Conservation (phyloP, 1,140 invertebrate genomes). For the Heterodera schachtii region DNA sequence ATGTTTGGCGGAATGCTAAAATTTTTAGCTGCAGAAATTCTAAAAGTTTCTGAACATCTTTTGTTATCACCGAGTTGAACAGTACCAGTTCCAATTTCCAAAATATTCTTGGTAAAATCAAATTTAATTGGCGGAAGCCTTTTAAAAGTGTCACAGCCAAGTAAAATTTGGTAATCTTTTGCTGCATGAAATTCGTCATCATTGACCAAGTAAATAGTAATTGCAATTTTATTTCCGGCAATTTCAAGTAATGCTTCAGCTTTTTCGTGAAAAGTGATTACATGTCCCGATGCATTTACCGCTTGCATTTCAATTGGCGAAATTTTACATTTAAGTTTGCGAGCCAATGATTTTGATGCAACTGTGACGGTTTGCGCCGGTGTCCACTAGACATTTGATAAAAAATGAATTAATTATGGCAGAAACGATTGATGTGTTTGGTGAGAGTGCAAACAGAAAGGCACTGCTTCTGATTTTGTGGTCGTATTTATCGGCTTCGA, state of each 20-base stretch:
- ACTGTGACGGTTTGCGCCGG: not conserved
- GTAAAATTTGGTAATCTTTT: conserved; percentile 12
- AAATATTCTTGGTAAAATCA: not conserved
- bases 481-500: not conserved
- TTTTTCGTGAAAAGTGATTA: not conserved
- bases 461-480: not conserved
- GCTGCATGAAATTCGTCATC: conserved; percentile 1
- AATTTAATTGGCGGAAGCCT: not conserved
- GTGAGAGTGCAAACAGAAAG: not conserved
- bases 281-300: not conserved
- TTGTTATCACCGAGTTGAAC: not conserved
- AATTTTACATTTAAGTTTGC: not conserved
- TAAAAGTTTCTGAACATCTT: not conserved
- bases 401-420: not conserved
- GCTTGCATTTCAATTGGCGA: not conserved
- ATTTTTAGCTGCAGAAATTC: not conserved
- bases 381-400: not conserved
- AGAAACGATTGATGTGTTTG: not conserved
- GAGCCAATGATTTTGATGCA: not conserved
- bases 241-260: not conserved
- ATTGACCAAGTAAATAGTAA: not conserved
- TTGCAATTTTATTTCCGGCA: not conserved
- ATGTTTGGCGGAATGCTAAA: not conserved
- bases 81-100: not conserved
- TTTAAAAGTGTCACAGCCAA: conserved; percentile 11